Evolutionary conservation across 2,113 vertebrate genomes (phyloP).

Genomic region (Lathamus discolor): DNA sequence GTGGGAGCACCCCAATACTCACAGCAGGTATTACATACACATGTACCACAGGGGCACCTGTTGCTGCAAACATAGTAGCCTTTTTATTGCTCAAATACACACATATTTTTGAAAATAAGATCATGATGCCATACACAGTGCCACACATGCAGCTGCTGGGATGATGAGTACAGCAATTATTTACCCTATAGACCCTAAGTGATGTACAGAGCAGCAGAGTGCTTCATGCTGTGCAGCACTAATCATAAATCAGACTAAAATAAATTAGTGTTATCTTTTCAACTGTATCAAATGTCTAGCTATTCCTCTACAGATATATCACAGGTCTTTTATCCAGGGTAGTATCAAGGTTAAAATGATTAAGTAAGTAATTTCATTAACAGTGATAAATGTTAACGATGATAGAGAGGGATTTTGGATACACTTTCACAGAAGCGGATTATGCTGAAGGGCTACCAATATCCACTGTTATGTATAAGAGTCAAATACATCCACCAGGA

Average conservation of each 20-base stretch:
- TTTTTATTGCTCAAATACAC: not conserved
- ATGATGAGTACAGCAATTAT: not conserved
- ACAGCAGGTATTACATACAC: not conserved
- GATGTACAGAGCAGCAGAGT: not conserved
- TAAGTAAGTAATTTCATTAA: constrained; percentile 59
- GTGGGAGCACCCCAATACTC: not conserved
- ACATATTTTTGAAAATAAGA: not conserved
- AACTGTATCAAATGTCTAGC: constrained; percentile 42
- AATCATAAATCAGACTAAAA: constrained; percentile 51
- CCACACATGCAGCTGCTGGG: not conserved
- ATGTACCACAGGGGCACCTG: not conserved
- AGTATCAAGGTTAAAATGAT: constrained; percentile 68
- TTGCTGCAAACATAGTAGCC: not conserved
- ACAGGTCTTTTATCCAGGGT: constrained; percentile 26
- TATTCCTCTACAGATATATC: constrained; percentile 40
- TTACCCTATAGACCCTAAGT: not conserved
- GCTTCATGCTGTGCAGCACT: not conserved
- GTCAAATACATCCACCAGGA: not conserved
- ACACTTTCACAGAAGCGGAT: not conserved
- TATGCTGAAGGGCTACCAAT: not conserved
- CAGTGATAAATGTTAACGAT: constrained; percentile 48
- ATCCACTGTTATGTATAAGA: not conserved
- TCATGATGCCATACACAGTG: not conserved
- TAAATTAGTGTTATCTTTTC: constrained; percentile 48
- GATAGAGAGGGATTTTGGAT: not conserved